Conservation (phyloP, 1,140 invertebrate species). For the Drosophila pruinosa region DNA sequence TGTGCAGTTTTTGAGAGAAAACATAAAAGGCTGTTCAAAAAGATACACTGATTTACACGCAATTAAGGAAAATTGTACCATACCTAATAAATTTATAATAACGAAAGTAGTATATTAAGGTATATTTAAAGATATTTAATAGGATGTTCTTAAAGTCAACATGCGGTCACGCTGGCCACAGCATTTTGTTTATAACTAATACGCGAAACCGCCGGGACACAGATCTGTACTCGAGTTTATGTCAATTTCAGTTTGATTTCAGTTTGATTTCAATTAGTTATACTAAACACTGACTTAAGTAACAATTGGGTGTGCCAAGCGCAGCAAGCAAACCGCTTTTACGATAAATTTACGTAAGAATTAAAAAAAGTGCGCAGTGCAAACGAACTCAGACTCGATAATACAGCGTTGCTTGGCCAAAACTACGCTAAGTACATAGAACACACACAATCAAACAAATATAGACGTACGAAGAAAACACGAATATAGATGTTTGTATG, state of each 20-base stretch:
- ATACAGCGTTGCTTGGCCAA: constrained; percentile 3
- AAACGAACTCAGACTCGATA: constrained; percentile 16
- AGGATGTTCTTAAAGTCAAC: too few relatives aligned
- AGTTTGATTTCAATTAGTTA: constrained; percentile 27
- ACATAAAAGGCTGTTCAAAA: too few relatives aligned
- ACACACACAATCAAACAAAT: neutral
- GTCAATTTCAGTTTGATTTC: constrained; percentile 3
- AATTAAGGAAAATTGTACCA: too few relatives aligned
- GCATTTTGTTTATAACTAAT: constrained; percentile 55
- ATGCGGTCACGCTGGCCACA: constrained; percentile 11
- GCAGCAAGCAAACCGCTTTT: constrained; percentile 7
- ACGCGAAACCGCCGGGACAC: constrained; percentile 24
- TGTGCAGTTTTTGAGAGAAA: too few relatives aligned
- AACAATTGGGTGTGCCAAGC: neutral
- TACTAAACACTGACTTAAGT: constrained; percentile 14
- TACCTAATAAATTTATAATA: too few relatives aligned
- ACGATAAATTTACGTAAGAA: constrained; percentile 45
- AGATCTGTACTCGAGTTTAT: constrained; percentile 14
- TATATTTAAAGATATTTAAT: too few relatives aligned
- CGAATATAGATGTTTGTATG: neutral
- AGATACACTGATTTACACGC: too few relatives aligned
- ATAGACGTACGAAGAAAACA: constrained; percentile 1
- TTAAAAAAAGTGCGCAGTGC: constrained; percentile 29
- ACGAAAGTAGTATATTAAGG: too few relatives aligned
- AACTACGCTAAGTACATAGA: constrained; percentile 11